Conservation (phyloP, 2,797 vertebrate genomes). For the Acridotheres tristis region DNA sequence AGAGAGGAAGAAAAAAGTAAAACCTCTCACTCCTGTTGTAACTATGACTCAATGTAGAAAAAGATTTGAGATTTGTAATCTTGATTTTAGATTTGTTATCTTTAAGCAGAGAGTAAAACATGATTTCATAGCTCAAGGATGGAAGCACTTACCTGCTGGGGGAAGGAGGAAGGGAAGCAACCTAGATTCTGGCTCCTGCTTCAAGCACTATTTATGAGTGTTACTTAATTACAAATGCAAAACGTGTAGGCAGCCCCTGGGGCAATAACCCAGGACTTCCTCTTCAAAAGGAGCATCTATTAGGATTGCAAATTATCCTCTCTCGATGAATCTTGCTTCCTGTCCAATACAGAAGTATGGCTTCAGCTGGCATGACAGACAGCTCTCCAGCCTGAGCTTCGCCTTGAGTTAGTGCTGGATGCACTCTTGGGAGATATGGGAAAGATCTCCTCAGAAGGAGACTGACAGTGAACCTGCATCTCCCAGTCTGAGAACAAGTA, state of each 20-base stretch:
- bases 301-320: constrained; percentile 55
- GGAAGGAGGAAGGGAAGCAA: not conserved
- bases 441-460: not conserved
- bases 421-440: not conserved
- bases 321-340: constrained; percentile 19
- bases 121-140: constrained; percentile 33
- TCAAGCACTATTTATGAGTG: constrained; percentile 27
- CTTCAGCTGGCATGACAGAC: not conserved
- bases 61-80: not conserved
- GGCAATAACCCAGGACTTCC: constrained; percentile 41
- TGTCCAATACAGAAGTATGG: not conserved
- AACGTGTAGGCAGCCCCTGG: constrained; percentile 46
- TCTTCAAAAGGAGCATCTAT: constrained; percentile 45
- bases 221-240: constrained; percentile 53
- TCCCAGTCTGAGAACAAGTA: not conserved
- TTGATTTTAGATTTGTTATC: not conserved
- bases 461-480: not conserved
- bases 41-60: not conserved
- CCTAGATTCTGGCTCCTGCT: constrained; percentile 23
- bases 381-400: not conserved
- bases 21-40: not conserved
- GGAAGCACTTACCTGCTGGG: not conserved
- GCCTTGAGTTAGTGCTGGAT: not conserved
- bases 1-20: not conserved
- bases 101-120: not conserved